Conservation (phyloP, 2,113 vertebrate species). For the Nothobranchius kuhntae region DNA sequence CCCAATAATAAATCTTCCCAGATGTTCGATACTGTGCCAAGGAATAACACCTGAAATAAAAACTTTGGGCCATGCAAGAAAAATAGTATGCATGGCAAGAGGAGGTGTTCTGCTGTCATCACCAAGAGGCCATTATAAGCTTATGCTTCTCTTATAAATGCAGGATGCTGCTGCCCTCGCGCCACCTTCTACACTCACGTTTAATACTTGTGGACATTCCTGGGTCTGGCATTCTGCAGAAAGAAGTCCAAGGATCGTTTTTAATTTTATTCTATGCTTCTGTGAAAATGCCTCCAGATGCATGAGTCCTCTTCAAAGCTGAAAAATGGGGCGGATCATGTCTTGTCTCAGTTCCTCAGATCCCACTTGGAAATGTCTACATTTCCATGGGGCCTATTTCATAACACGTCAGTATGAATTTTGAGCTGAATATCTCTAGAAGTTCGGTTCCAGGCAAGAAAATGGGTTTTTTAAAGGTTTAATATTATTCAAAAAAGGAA, state of each 20-base stretch:
- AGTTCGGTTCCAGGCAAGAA: neutral
- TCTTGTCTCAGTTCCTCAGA: constrained; percentile 32
- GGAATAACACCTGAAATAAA: constrained; percentile 42
- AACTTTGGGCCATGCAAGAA: constrained; percentile 43
- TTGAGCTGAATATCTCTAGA: constrained; percentile 1
- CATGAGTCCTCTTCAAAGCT: constrained; percentile 18
- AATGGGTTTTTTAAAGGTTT: neutral
- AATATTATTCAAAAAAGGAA: neutral
- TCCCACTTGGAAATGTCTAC: constrained; percentile 16
- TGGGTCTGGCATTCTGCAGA: constrained; percentile 5
- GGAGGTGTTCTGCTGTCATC: constrained; percentile 52
- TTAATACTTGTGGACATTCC: constrained; percentile 18
- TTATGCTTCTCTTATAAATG: constrained; percentile 39
- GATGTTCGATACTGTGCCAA: constrained; percentile 27
- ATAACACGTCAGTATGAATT: constrained; percentile 6
- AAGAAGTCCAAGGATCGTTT: constrained; percentile 13
- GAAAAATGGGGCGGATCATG: constrained; percentile 16
- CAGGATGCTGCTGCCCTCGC: constrained; percentile 42
- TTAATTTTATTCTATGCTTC: constrained; percentile 16
- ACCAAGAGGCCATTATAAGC: constrained; percentile 55
- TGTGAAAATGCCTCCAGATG: constrained; percentile 35
- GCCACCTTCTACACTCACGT: constrained; percentile 39
- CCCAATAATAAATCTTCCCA: constrained; percentile 56
- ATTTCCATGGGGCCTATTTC: constrained; percentile 22
- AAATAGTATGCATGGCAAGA: constrained; percentile 51